Evolutionary conservation across 1,140 invertebrate species (phyloP).

Genomic region (Bombus affinis): DNA sequence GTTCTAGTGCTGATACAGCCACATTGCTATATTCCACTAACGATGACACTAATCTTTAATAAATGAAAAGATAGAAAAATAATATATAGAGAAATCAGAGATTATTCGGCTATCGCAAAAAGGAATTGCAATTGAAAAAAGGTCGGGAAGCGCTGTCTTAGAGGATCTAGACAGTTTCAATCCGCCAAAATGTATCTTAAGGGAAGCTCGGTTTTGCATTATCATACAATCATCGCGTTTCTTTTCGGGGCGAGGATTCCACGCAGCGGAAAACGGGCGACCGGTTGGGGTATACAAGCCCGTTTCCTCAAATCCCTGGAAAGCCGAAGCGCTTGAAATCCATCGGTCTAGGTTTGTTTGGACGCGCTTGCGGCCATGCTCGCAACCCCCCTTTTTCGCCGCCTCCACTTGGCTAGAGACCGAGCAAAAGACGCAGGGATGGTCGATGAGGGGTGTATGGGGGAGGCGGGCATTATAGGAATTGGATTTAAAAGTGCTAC

Average conservation of each 20-base stretch:
- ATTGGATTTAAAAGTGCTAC: slow-evolving; percentile 74
- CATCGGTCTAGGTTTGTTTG: slow-evolving; percentile 61
- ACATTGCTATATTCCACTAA: not conserved
- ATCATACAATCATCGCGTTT: slow-evolving; percentile 37
- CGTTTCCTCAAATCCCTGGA: slow-evolving; percentile 53
- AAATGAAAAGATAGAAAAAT: not conserved
- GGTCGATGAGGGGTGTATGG: not conserved
- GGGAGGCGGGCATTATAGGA: slow-evolving; percentile 65
- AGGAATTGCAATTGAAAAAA: not conserved
- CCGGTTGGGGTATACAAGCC: not conserved
- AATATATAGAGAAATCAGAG: not conserved
- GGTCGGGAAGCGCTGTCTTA: not conserved
- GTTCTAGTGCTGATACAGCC: no score
- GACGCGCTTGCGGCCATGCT: slow-evolving; percentile 56
- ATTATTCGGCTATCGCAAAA: not conserved
- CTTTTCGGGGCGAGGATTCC: slow-evolving; percentile 19
- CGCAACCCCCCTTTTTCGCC: slow-evolving; percentile 32
- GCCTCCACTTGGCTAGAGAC: slow-evolving; percentile 28
- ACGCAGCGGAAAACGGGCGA: slow-evolving; percentile 10
- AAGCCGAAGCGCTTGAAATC: slow-evolving; percentile 54
- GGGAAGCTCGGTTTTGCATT: slow-evolving; percentile 47
- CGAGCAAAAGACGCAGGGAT: slow-evolving; percentile 30
- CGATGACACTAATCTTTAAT: not conserved
- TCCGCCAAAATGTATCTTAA: slow-evolving; percentile 36
- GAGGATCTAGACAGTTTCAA: slow-evolving; percentile 36